Percentiles rank a stretch among this genome's conserved stretches.
Evolutionary conservation across 1,140 invertebrate genomes (phyloP).

Genomic region (Holotrichia oblita): DNA sequence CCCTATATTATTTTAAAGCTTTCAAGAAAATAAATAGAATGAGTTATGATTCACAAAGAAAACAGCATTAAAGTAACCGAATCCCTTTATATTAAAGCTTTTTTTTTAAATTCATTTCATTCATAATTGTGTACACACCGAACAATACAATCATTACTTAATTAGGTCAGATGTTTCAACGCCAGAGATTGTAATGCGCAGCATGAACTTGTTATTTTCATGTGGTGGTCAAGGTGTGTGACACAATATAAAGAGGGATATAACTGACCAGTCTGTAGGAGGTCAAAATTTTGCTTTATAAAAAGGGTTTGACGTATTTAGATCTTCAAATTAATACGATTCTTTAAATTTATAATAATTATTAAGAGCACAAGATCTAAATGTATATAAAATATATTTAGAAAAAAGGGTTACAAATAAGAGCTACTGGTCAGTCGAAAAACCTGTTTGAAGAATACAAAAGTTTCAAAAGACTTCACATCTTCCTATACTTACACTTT

Average conservation of each 20-base stretch:
- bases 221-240: not conserved
- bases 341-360: too few relatives aligned
- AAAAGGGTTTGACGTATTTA: too few relatives aligned
- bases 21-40: too few relatives aligned
- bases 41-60: too few relatives aligned
- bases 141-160: not conserved
- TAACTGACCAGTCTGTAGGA: not conserved
- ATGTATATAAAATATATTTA: too few relatives aligned
- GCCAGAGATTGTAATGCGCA: not conserved
- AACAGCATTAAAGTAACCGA: not conserved
- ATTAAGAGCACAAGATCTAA: too few relatives aligned
- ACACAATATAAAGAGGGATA: not conserved
- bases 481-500: not conserved
- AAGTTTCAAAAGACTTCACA: not conserved
- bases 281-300: too few relatives aligned
- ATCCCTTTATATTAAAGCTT: not conserved
- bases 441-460: not conserved
- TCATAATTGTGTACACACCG: not conserved
- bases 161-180: not conserved
- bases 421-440: not conserved
- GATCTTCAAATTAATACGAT: too few relatives aligned
- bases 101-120: not conserved
- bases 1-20: too few relatives aligned
- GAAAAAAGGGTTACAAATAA: not conserved
- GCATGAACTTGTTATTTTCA: not conserved